Evolutionary conservation across 2,888 invertebrate species (phyloP), one percentile per base, ranked within the genome.

Genomic region (Xylocampa areola): DNA sequence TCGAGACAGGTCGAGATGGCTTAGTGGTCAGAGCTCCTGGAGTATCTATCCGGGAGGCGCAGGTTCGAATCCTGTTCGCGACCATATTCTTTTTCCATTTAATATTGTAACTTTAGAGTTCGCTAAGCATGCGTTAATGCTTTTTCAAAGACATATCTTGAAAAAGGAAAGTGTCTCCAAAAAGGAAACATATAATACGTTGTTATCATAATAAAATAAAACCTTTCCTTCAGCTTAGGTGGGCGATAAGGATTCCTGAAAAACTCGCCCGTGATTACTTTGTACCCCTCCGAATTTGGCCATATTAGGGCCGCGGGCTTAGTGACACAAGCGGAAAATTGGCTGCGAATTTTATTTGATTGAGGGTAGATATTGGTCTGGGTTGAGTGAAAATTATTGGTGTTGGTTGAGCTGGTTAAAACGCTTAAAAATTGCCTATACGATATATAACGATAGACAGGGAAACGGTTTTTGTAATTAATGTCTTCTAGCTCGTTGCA

Each of bases 191-290:
- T 50, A 44, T 64, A 65, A 60, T 59, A 54, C 53, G 36, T n/a
- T 44, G 68, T 72, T 68, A 68, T 76, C 68, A 67, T 67, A 64
- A 73, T 70, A 71, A 73, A 70, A 76, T 76, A 76, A 58, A 63
- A 58, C 64, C 67, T 44, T 25, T 45, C 51, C 14, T 54, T 47
- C 52, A 68, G 68, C 64, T 73, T 73, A 67, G 52, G 51, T 57
- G 53, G 51, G 62, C 68, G 79, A 78, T 77, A 76, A 76, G 79
- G 64, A 55, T 70, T 64, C 62, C 48, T 63, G 58, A 64, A 62
- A 61, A 68, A 73, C 66, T 68, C 61, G 39, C 50, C 62, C 47
- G 51, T 78, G 79, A 73, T 77, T 77, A 77, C 66, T 65, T 70
- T 55, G 63, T 45, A 57, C 44, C 67, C 72, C 53, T 68, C 49